Conservation (phyloP, 2,888 invertebrate genomes). For the Brachypalpus laphriformis region DNA sequence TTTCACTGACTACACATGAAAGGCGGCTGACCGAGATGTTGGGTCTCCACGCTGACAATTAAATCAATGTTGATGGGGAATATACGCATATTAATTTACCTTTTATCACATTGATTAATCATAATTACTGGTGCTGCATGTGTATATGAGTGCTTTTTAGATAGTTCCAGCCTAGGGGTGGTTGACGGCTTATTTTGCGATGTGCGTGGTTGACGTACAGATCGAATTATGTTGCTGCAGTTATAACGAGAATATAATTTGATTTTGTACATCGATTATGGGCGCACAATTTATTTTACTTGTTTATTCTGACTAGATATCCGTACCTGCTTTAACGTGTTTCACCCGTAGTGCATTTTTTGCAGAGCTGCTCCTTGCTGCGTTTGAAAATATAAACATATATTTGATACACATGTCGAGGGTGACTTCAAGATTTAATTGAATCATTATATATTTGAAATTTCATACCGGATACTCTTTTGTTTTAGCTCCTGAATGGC, state of each 20-base stretch:
- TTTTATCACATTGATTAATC: conserved; percentile 41
- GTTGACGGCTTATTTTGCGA: conserved; percentile 5
- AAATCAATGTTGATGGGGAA: conserved; percentile 25
- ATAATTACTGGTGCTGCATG: conserved; percentile 36
- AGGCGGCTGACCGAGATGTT: conserved; percentile 13
- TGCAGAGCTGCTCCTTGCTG: not conserved
- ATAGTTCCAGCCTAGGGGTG: not conserved
- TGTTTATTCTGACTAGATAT: conserved; percentile 23
- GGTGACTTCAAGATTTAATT: not conserved
- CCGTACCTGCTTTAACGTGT: not conserved
- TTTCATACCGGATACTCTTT: not conserved
- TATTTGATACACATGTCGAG: not conserved
- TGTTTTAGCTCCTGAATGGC: no score
- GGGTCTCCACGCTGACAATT: not conserved
- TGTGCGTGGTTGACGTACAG: not conserved
- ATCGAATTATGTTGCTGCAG: conserved; percentile 13
- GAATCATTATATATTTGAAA: not conserved
- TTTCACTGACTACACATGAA: conserved; percentile 1
- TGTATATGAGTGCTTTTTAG: not conserved
- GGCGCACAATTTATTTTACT: conserved; percentile 12
- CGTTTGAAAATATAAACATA: not conserved
- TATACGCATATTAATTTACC: conserved; percentile 43
- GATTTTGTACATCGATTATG: conserved; percentile 39
- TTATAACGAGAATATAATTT: conserved; percentile 44
- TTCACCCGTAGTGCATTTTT: not conserved